Base-by-base conservation (phyloP, 2,113 vertebrate species). In the Cynocephalus volans region DNA sequence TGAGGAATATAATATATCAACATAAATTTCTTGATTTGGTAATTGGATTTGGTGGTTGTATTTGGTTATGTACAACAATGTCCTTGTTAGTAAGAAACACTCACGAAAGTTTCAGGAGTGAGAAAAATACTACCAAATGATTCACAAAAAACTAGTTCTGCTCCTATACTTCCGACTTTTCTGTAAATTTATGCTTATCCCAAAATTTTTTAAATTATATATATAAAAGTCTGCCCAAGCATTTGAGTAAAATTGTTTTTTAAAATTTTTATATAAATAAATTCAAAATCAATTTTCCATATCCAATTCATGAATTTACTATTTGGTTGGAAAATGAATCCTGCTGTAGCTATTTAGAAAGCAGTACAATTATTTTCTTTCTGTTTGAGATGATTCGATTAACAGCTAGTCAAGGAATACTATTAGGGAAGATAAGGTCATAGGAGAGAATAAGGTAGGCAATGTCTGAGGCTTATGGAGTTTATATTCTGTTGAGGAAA, bases 221-320 rank as follows among this genome's bases (percentile, higher is more conserved):
- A 52, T 28, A 6, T 77, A 77, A 65, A 89, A 62, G 13, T 70
- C 52, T 81, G 33, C 18, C 64, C 12, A 94, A 62, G 10, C 21
- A 69, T 56, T 92, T 69, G 54, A 60, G 31, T 45, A 89, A 64
- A 96, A 86, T 19, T 80, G 6, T 82, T 87, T 82, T 77, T 41
- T 41, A n/a, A 70, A 90, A 87, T 64, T 81, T 12, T 86, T 26
- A 77, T n/a, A 41, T 65, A 88, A 77, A 70, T 58, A 65, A n/a
- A 88, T 23, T 45, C 33, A 69, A 54, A 97, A 72, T 21, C 28
- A 64, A 21, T 28, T 64, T 86, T 82, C 23, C 6, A 64, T 13
- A 54, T 88, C 33, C 26, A 48, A 24, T 75, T 60, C 26, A 82
- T 76, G 41, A 89, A 75, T 54, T 41, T 79, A 33, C 75, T 76